These are phyloP conservation scores for Xerus rutilus DNA, from an alignment of 2,797 vertebrate genomes.

Conservation along the genomic window DNA sequence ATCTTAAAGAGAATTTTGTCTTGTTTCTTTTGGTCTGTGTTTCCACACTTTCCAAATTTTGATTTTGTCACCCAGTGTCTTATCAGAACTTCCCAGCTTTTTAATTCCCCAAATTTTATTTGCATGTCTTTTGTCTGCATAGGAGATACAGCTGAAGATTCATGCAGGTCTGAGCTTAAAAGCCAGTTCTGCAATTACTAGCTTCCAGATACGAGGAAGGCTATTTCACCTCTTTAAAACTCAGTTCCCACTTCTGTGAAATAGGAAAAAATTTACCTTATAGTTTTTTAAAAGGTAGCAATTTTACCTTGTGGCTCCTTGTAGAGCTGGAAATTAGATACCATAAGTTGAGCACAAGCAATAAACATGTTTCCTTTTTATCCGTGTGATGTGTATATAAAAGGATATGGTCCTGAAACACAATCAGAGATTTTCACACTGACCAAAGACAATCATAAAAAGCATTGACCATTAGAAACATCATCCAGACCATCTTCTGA, in stretches of 20 bases:
- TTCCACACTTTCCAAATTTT: neutral
- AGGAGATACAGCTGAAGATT: neutral
- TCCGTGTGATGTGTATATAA: neutral
- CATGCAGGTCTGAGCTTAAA: neutral
- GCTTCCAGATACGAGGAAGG: neutral
- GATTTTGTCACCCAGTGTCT: neutral
- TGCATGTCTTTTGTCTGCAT: neutral
- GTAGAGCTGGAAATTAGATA: neutral
- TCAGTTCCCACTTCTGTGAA: neutral
- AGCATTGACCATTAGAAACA: neutral
- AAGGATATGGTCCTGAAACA: neutral
- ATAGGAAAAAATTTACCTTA: neutral
- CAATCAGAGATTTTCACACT: neutral
- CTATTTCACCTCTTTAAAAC: slow-evolving; percentile 15
- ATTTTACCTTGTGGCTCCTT: neutral
- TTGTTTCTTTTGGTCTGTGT: neutral
- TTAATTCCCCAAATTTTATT: neutral
- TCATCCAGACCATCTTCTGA: neutral
- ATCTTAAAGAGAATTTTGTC: neutral
- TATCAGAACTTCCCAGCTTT: neutral
- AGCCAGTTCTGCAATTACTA: neutral
- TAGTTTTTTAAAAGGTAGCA: neutral
- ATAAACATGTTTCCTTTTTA: neutral
- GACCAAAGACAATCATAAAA: neutral
- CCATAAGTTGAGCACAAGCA: neutral